Conservation (phyloP, 2,113 vertebrate genomes). For the Sigmodon hispidus region DNA sequence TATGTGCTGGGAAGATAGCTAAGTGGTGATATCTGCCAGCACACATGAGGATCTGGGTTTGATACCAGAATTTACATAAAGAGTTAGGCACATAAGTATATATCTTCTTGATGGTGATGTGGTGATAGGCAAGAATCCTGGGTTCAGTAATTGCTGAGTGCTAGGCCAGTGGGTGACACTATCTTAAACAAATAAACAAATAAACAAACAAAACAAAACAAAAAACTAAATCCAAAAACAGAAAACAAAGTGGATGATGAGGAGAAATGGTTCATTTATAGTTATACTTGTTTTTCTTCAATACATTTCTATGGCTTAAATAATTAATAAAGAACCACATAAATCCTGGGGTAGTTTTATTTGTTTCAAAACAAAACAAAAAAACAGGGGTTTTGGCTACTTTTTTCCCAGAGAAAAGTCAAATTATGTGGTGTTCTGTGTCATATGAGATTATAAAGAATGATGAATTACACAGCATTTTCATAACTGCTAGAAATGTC, state of each 20-base stretch:
- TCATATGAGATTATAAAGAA: slow-evolving; percentile 24
- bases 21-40: neutral
- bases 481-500: slow-evolving; percentile 67
- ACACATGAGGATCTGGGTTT: too few species aligned
- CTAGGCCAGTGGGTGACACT: too few species aligned
- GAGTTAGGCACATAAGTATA: too few species aligned
- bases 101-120: too few species aligned
- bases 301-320: slow-evolving; percentile 67
- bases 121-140: too few species aligned
- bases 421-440: slow-evolving; percentile 72
- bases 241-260: neutral
- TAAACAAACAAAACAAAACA: too few species aligned
- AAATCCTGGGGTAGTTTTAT: neutral
- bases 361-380: neutral
- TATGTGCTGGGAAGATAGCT: neutral
- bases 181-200: neutral
- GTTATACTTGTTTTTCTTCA: neutral
- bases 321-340: slow-evolving; percentile 59
- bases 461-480: neutral
- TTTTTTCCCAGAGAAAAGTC: slow-evolving; percentile 77
- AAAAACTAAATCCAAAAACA: too few species aligned
- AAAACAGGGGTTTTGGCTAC: slow-evolving; percentile 66
- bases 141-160: neutral
- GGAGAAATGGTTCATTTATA: neutral
- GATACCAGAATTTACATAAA: neutral